Percentiles rank a stretch among this genome's conserved stretches.
Conservation (phyloP, 2,113 vertebrate genomes). For the Clarias batrachus region DNA sequence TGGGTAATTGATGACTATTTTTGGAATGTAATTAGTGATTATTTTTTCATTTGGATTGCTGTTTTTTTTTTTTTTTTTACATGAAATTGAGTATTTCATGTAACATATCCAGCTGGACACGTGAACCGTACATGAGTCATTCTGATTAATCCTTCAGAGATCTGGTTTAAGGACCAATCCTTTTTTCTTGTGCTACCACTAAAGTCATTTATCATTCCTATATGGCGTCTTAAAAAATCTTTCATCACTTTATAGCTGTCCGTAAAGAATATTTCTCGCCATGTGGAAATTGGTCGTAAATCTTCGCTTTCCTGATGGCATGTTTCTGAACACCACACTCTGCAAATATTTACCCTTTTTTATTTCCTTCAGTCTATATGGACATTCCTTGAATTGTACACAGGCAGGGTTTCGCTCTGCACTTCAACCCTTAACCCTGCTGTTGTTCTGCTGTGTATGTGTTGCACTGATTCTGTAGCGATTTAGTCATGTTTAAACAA, state of each 20-base stretch:
- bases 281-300: not conserved
- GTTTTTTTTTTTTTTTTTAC: not conserved
- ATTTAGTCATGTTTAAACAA: not conserved
- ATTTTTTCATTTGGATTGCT: not conserved
- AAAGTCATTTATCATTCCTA: not conserved
- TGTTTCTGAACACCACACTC: not conserved
- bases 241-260: not conserved
- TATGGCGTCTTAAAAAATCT: not conserved
- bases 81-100: not conserved
- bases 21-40: not conserved
- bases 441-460: not conserved
- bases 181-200: too few relatives aligned
- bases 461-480: constrained; percentile 8
- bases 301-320: constrained; percentile 15
- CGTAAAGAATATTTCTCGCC: not conserved
- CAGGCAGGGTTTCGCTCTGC: not conserved
- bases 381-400: constrained; percentile 3
- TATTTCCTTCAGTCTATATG: constrained; percentile 17
- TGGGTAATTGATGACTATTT: not conserved
- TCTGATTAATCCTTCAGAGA: not conserved
- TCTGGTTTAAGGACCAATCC: not conserved
- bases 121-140: not conserved
- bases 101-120: not conserved
- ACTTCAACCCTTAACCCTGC: not conserved
- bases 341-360: constrained; percentile 44